phyloP scores from a whole-genome alignment of 2,797 vertebrate genomes.

The Arctocebus calabarensis region DNA sequence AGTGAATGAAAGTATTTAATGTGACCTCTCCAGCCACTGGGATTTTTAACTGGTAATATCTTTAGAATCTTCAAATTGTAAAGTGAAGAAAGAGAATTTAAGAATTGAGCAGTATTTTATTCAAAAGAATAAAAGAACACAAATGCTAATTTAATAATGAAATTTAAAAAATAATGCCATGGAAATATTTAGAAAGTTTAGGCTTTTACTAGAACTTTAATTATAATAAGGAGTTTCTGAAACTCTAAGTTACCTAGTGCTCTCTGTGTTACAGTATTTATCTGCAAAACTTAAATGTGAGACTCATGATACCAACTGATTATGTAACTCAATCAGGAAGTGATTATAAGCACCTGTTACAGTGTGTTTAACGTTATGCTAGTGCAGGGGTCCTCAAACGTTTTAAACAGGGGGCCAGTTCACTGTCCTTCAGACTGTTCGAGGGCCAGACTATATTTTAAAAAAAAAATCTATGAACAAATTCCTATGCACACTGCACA shows the following conservation, averaged over 20 bases:
- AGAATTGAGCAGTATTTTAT: neutral
- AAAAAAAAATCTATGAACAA: too few species aligned
- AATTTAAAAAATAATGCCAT: neutral
- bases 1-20: neutral
- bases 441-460: too few species aligned
- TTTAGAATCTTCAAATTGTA: neutral
- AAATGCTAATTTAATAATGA: neutral
- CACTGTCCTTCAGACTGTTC: too few species aligned
- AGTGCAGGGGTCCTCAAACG: neutral
- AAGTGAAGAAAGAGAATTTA: neutral
- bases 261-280: neutral
- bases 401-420: too few species aligned
- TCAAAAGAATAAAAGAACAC: neutral
- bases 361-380: neutral
- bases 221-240: slow-evolving; percentile 1
- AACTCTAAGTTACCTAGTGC: neutral
- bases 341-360: neutral
- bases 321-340: neutral
- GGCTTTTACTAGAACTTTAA: neutral
- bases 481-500: too few species aligned
- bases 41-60: slow-evolving; percentile 14
- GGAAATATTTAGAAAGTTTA: neutral
- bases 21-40: neutral
- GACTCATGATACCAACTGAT: neutral
- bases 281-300: neutral